Base-by-base conservation (phyloP, 2,797 vertebrate species). In the Xenopus petersii region DNA sequence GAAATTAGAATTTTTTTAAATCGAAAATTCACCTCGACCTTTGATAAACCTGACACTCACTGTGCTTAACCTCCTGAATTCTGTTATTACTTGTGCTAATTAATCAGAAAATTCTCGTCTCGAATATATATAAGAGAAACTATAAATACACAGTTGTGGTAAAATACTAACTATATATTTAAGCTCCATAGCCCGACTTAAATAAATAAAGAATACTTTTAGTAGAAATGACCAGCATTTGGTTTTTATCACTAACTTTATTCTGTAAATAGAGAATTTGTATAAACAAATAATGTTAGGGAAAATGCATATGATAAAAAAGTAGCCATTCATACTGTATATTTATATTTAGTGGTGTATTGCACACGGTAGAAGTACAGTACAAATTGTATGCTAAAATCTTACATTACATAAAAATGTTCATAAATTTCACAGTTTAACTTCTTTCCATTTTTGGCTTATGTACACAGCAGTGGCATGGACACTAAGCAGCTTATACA, bases 361-460 rank as follows among this genome's bases (percentile, higher is more conserved):
- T 61, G 74, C 66, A 73, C 59, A 65, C 46, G 64, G 67, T 70
- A 70, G 67, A 74, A 71, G 70, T 66, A 79, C 77, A 79, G 71
- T 79, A 79, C 71, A 79, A 79, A 74, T 73, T 60, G 51, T 69
- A 36, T 78, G 65, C 60, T 73, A 73, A 64, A 73, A 71, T 61
- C 69, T 69, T 73, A 78, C 65, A 78, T 67, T 74, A 78, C 47
- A 62, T 65, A 3, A 49, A 82, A 64, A 59, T 59, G 5, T 5
- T 81, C 64, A 76, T 71, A 66, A 60, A 68, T 81, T 79, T 87
- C 81, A 82, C 2, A 77, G 67, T 82, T 87, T 82, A 11, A 69
- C 24, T 64, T 65, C 54, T 12, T 56, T 60, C 0, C 66, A 70
- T 75, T 78, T 49, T 62, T 81, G 49, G 17, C 79, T 63, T 70